A percentile compares a stretch with the other conserved stretches of the same genome.
These are phyloP conservation scores for Zaprionus gabonicus DNA, from an alignment of 1,140 invertebrate species.

Conservation along the genomic window DNA sequence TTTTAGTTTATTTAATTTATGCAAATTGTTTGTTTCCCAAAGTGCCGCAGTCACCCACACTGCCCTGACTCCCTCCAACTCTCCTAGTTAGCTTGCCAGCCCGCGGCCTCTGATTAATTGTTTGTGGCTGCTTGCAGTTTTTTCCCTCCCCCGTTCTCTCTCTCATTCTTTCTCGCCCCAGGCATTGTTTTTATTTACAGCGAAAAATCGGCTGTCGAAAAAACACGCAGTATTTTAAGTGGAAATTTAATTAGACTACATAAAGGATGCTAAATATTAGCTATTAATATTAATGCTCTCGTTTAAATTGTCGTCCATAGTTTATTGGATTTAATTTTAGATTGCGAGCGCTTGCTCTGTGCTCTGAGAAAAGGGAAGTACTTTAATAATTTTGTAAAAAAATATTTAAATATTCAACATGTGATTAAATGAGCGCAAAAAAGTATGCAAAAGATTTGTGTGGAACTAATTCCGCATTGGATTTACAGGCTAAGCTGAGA, in stretches of 20 bases:
- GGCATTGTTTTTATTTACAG: constrained; percentile 10
- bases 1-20: constrained; percentile 78
- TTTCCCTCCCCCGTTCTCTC: constrained; percentile 29
- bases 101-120: constrained; percentile 66
- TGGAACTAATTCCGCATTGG: no score
- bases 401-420: neutral
- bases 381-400: neutral
- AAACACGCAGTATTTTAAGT: constrained; percentile 64
- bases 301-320: constrained; percentile 53
- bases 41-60: neutral
- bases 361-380: neutral
- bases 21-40: constrained; percentile 59
- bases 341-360: constrained; percentile 35
- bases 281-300: constrained; percentile 76
- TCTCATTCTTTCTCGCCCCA: neutral
- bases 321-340: constrained; percentile 80
- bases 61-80: neutral
- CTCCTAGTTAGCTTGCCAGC: no score
- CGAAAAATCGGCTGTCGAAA: neutral
- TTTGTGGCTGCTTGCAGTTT: constrained; percentile 51
- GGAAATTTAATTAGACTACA: constrained; percentile 77
- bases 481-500: no score
- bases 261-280: constrained; percentile 66
- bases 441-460: no score
- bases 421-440: neutral